These are phyloP conservation scores for Rostratula benghalensis DNA, from an alignment of 2,113 vertebrate species.

Conservation along the genomic window DNA sequence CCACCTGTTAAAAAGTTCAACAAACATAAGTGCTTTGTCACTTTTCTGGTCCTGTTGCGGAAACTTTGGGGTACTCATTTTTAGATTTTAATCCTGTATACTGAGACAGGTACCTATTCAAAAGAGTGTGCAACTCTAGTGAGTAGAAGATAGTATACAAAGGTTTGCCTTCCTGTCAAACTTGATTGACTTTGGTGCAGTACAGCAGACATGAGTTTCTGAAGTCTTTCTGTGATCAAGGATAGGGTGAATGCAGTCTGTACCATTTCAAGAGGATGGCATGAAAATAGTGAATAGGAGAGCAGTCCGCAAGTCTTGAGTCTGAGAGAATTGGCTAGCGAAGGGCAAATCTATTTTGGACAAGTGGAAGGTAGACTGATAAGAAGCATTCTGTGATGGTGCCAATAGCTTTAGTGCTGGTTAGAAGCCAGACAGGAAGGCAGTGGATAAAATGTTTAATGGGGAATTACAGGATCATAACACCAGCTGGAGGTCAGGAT, in stretches of 20 bases:
- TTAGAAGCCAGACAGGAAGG: neutral
- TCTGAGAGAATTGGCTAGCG: neutral
- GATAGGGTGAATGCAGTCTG: neutral
- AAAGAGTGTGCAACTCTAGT: neutral
- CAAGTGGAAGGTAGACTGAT: neutral
- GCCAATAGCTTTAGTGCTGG: neutral
- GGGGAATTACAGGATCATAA: neutral
- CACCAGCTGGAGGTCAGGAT: neutral
- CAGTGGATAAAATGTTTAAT: neutral
- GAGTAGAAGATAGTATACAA: neutral
- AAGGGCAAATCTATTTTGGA: neutral
- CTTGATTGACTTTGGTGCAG: neutral
- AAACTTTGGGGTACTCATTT: neutral
- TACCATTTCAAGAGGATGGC: neutral
- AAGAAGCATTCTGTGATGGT: neutral
- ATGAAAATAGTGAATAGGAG: neutral
- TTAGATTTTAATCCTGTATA: neutral
- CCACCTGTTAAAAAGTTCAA: neutral
- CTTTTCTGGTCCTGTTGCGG: neutral
- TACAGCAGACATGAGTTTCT: neutral
- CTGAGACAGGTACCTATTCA: neutral
- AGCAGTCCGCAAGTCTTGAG: neutral
- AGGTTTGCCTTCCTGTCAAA: neutral
- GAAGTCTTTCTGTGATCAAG: neutral
- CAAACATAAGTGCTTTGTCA: neutral